A percentile compares a stretch with the other conserved stretches of the same genome.
These are phyloP conservation scores for Ciconia maguari DNA, from an alignment of 2,113 vertebrate genomes.

Conservation along the genomic window DNA sequence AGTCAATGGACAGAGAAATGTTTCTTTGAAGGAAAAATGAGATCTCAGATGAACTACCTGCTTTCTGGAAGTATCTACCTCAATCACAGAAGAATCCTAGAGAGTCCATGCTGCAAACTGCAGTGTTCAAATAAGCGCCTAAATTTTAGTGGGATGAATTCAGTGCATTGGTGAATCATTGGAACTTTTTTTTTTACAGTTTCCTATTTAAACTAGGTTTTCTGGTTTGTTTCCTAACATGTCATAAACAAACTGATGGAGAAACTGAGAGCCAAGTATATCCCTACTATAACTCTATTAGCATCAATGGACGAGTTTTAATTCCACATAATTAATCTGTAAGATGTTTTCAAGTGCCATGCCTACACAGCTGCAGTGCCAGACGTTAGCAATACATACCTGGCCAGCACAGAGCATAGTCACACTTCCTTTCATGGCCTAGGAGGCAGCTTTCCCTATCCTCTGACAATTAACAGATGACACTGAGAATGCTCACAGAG, in stretches of 20 bases:
- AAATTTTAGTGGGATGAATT: background rate
- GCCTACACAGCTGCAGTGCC: background rate
- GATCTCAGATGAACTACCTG: background rate
- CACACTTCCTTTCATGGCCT: slow-evolving; percentile 48
- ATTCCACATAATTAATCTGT: background rate
- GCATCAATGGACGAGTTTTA: background rate
- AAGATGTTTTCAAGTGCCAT: background rate
- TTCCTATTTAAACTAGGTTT: background rate
- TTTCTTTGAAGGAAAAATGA: background rate
- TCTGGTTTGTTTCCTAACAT: background rate
- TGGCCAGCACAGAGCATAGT: background rate
- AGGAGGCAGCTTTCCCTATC: background rate
- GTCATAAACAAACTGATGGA: background rate
- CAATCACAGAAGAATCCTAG: background rate
- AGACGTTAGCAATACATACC: background rate
- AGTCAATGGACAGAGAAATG: background rate
- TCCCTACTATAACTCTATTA: background rate
- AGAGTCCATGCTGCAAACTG: background rate
- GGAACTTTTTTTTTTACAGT: background rate
- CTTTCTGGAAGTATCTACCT: background rate
- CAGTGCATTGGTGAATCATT: background rate
- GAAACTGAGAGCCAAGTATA: background rate
- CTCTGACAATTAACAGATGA: slow-evolving; percentile 28
- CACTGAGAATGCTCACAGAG: background rate
- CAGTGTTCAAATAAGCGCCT: background rate